Evolutionary conservation across 1,140 invertebrate species (phyloP), one percentile per base, ranked within the genome.

Genomic region (Drosophila neocordata): DNA sequence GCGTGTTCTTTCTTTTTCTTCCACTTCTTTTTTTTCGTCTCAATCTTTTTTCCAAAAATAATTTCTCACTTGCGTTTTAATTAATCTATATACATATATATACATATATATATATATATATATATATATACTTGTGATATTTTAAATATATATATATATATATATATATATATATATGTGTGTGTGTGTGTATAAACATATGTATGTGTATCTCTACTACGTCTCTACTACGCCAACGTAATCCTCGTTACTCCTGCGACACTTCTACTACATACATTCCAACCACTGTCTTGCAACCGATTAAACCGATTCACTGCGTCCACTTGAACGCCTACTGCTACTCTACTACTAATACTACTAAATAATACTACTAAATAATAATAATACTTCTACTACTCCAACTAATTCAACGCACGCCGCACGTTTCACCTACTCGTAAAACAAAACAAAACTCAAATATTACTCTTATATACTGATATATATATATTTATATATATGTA

Each of bases 1-100:
- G 90, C 90, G 84, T 90, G 74, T 90, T 79, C 77, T 91, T 73
- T 69, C 64, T 69, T 66, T 66, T 65, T 76, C 35, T 65, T 79
- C 58, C 70, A 31, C 27, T 69, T 83, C 57, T 74, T 62, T 77
- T 81, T 57, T 69, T 70, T 68, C 78, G 71, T 68, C 52, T 65
- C 48, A 37, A 37, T 37, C 58, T 59, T 38, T 64, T 62, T 61
- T 44, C 41, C 41, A 48, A 48, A 41, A 11, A 20, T 74, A 22
- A 34, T 48, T 68, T 55, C 37, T 74, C 59, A 64, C 41, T 69
- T 53, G 37, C 53, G 58, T 60, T 69, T 52, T 58, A 62, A 57
- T 61, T 73, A 68, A 75, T 69, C 60, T 13, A 66, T 68, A 38
- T 53, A 35, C 52, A 48, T 61, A 53, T 27, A 34, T 34, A 72